A percentile compares a stretch with the other conserved stretches of the same genome.
Evolutionary conservation across 2,888 invertebrate genomes (phyloP).

Genomic region (Beris morrisii): DNA sequence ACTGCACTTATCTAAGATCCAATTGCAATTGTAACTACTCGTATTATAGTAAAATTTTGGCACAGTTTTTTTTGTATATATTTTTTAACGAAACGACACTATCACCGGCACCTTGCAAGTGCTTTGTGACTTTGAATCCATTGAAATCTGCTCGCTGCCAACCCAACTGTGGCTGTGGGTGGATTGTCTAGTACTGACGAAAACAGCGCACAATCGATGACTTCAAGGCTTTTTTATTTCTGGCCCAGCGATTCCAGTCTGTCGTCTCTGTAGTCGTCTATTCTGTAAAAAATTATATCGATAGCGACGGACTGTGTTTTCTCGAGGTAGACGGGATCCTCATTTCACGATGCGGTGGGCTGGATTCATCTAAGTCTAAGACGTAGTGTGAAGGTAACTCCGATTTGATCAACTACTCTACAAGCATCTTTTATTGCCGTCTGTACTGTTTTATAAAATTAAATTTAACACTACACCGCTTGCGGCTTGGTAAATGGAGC

Average conservation of each 20-base stretch:
- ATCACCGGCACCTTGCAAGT: not conserved
- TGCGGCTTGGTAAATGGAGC: too few relatives aligned
- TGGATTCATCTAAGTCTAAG: too few relatives aligned
- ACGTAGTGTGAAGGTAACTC: too few relatives aligned
- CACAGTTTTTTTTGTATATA: not conserved
- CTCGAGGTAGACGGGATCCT: too few relatives aligned
- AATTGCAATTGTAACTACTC: not conserved
- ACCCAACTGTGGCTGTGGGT: slow-evolving; percentile 9
- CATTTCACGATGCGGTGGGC: too few relatives aligned
- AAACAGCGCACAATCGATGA: slow-evolving; percentile 26
- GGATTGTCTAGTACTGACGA: slow-evolving; percentile 22
- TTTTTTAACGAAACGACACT: not conserved
- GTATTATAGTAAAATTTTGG: not conserved
- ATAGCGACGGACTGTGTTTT: too few relatives aligned
- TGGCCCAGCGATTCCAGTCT: slow-evolving; percentile 18
- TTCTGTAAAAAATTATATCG: too few relatives aligned
- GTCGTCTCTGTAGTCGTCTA: not conserved
- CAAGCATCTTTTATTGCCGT: too few relatives aligned
- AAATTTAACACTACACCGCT: too few relatives aligned
- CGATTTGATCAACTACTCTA: too few relatives aligned
- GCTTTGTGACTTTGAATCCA: too few relatives aligned
- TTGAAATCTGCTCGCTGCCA: not conserved
- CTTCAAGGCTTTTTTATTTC: slow-evolving; percentile 27
- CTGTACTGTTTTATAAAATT: too few relatives aligned
- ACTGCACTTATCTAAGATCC: not conserved